phyloP scores from a whole-genome alignment of 1,140 invertebrate species.

The Drosophila triauraria region DNA sequence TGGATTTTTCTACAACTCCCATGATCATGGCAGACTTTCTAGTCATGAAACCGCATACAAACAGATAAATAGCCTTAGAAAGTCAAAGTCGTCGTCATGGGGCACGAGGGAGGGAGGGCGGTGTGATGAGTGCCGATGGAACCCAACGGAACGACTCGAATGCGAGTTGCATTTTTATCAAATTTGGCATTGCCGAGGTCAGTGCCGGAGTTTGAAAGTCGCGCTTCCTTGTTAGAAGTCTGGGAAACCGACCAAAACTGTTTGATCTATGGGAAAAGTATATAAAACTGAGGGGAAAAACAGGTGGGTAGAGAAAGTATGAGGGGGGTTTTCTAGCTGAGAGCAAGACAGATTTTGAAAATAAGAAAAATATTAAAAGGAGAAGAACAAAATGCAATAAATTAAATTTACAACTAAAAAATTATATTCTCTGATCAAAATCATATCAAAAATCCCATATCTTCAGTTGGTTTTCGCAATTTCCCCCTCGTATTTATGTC shows the following conservation, averaged over 20 bases:
- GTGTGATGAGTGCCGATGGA: background rate
- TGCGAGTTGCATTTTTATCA: conserved; percentile 44
- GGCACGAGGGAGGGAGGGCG: no score
- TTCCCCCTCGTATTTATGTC: background rate
- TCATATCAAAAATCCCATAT: background rate
- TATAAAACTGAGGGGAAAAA: background rate
- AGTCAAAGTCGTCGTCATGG: conserved; percentile 45
- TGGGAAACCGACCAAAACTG: conserved; percentile 12
- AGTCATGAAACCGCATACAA: conserved; percentile 58
- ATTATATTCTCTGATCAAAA: background rate
- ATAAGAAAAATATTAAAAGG: conserved; percentile 4
- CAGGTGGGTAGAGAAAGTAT: conserved; percentile 34
- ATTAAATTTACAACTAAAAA: background rate
- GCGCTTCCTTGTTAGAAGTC: conserved; percentile 46
- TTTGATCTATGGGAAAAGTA: background rate
- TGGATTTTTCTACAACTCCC: conserved; percentile 55
- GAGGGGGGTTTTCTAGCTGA: conserved; percentile 1
- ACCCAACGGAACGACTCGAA: conserved; percentile 34
- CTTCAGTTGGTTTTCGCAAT: background rate
- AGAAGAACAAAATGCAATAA: background rate
- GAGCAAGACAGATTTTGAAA: conserved; percentile 41
- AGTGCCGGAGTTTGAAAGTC: conserved; percentile 57
- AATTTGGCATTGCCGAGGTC: conserved; percentile 61
- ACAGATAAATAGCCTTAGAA: conserved; percentile 70
- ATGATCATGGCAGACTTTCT: conserved; percentile 57